Percentiles rank a stretch among this genome's conserved stretches.
Conservation (phyloP, 2,888 invertebrate genomes). For the Caenorhabditis wallacei region DNA sequence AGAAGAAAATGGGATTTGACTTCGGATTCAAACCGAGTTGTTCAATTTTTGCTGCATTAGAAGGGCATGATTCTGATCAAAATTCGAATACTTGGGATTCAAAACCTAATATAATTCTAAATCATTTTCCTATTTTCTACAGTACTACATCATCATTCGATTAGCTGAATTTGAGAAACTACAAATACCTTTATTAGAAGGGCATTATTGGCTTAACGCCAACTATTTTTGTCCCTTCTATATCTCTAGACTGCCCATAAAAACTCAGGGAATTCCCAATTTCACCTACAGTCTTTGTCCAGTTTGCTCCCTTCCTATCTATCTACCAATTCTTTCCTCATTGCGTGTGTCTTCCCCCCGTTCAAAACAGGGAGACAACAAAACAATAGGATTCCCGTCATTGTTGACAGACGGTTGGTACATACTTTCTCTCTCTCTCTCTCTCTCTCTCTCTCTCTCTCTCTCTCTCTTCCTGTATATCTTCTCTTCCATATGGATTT, state of each 20-base stretch:
- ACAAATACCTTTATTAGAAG: too few species aligned
- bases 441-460: constrained; percentile 35
- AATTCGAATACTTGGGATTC: too few species aligned
- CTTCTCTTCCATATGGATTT: constrained; percentile 27
- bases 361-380: constrained; percentile 27
- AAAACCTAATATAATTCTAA: too few species aligned
- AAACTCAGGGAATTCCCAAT: not conserved
- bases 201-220: too few species aligned
- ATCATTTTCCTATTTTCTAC: too few species aligned
- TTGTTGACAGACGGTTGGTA: constrained; percentile 43
- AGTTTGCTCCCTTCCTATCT: constrained; percentile 32
- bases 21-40: too few species aligned
- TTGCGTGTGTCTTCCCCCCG: constrained; percentile 31
- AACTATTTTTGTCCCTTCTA: too few species aligned
- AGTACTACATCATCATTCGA: not conserved
- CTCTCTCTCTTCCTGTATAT: constrained; percentile 19
- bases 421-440: constrained; percentile 17
- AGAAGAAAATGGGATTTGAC: too few species aligned
- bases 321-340: not conserved
- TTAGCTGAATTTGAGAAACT: too few species aligned
- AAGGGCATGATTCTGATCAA: too few species aligned
- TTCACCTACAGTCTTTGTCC: constrained; percentile 6
- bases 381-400: constrained; percentile 37
- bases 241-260: too few species aligned
- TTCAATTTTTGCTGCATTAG: too few species aligned